Conservation (phyloP, 2,888 invertebrate species). For the Luffia ferchaultella region DNA sequence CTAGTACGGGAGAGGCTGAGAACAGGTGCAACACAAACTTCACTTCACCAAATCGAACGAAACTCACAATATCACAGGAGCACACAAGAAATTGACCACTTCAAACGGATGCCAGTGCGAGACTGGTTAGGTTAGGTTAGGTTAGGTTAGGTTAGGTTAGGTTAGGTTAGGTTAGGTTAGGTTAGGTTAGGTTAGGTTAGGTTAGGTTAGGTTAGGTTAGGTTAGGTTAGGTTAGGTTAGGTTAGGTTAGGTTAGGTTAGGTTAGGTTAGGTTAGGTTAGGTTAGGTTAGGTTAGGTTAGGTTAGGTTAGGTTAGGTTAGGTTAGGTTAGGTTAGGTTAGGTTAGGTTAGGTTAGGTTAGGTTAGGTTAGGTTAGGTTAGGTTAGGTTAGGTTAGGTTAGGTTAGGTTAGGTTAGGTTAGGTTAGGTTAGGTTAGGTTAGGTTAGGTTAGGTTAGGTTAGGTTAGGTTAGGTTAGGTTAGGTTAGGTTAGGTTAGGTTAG, state of each 20-base stretch:
- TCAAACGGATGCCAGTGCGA: too few species aligned
- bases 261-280: slow-evolving; percentile 10
- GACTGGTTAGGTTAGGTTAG: slow-evolving; percentile 10
- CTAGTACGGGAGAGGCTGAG: too few species aligned
- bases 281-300: slow-evolving; percentile 12
- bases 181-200: slow-evolving; percentile 9
- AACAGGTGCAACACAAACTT: too few species aligned
- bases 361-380: slow-evolving; percentile 9
- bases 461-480: slow-evolving; percentile 12
- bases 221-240: slow-evolving; percentile 6
- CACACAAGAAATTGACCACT: too few species aligned
- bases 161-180: slow-evolving; percentile 10
- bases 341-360: slow-evolving; percentile 8
- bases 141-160: slow-evolving; percentile 9
- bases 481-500: slow-evolving; percentile 9
- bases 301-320: slow-evolving; percentile 7
- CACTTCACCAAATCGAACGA: too few species aligned
- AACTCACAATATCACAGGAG: too few species aligned
- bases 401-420: slow-evolving; percentile 8
- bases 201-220: slow-evolving; percentile 6
- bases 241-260: slow-evolving; percentile 9
- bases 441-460: slow-evolving; percentile 14
- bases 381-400: slow-evolving; percentile 7
- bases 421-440: slow-evolving; percentile 11
- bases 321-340: slow-evolving; percentile 8